Evolutionary conservation across 1,140 invertebrate genomes (phyloP), one percentile per base, ranked within the genome.

Genomic region (Hylyphantes graminicola): DNA sequence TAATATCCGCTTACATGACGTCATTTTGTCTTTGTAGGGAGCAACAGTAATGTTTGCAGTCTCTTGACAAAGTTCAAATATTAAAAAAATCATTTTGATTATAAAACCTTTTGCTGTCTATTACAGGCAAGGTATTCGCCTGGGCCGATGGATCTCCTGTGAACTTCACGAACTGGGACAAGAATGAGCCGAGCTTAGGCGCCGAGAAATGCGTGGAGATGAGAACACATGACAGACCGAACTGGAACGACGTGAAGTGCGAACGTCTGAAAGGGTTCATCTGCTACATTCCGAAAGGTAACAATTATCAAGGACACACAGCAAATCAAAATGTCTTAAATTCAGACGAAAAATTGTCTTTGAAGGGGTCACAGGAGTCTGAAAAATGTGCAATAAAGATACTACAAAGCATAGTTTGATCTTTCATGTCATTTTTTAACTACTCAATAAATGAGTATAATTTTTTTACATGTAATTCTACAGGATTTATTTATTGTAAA

Each of bases 161-260:
- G 35, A 50, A 82, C 61, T 82, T 55, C n/a, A 59, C 53, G 11
- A 35, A 72, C 11, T 82, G 79, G 79, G 13, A 8, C 7, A 12
- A 5, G 13, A 51, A 61, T 12, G 79, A 82, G 19, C 79, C 79
- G 11, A 82, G 73, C 50, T 13, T 11, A 7, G 51, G 15, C 11
- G 48, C 35, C 35, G 79, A 82, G 19, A 35, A 73, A 12, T 82
- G 79, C 21, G 68, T 48, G 10, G 79, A 82, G 51, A 11, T 73
- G 13, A n/a, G 9, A 12, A 35, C 65, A 50, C 5, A n/a, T 15
- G 6, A n/a, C 17, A 72, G n/a, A n/a, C n/a, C 55, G 65, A 70
- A 72, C 12, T 82, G 79, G 79, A 82, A 82, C 17, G 79, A 82
- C 35, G 48, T 73, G 7, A 12, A 19, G 13, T 82, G 79, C 11